Evolutionary conservation across 1,140 invertebrate species (phyloP), one percentile per base, ranked within the genome.

Genomic region (Lucilia cuprina): DNA sequence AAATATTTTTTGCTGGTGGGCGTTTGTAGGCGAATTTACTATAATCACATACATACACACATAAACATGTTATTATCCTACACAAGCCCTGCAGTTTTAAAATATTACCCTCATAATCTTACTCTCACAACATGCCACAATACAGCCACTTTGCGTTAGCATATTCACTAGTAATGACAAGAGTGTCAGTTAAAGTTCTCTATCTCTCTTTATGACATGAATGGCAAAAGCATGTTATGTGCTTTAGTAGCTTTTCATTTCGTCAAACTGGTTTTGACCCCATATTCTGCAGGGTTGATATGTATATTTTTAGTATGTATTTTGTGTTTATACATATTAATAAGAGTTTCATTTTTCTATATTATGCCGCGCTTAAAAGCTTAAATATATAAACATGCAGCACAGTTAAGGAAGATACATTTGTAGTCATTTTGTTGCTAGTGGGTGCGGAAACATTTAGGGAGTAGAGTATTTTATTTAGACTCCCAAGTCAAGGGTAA

Each of bases 1-100:
- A 80, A 80, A 80, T 80, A 41, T 49, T 47, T 78, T 80, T 25
- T 70, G 41, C 41, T 80, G 41, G 77, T 80, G 77, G 77, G 77
- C 77, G 77, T 80, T 80, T 80, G 41, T 80, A 80, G 77, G 77
- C 77, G 77, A 80, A 80, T 80, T 80, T 19, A 70, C 21, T 21
- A 70, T 70, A 70, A 7, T 21, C 19, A 70, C 65, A 70, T 10
- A 21, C 65, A 70, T 21, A 21, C n/a, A 70, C 65, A 9, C 19
- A 21, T 21, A 21, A 5, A 7, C 55, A 60, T 60, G 14, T 60
- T 17, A 14, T 60, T 60, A 60, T 41, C 41, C 41, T 41, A 41
- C 41, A 7, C 41, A 41, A 41, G 41, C 41, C 41, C 41, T 2
- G 41, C 10, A 41, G 41, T 41, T 41, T 41, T 41, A 41, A 41